Base-by-base conservation (phyloP, 2,797 vertebrate genomes). In the Eulemur mongoz region DNA sequence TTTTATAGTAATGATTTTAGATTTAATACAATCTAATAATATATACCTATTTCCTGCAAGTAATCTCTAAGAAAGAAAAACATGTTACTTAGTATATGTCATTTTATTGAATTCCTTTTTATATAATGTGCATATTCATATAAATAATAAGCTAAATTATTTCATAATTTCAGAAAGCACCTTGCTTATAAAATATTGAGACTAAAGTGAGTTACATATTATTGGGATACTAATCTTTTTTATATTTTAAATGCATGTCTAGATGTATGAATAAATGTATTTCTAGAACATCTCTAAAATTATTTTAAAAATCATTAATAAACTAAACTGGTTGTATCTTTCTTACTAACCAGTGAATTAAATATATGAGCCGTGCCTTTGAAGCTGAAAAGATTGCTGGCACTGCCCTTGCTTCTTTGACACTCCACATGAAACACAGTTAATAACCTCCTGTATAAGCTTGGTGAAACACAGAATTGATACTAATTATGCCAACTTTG, bases 401-500 rank as follows among this genome's bases (percentile, higher is more conserved):
- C 22, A 63, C 78, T 98, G 91, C 73, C 96, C 95, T 98, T 97
- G 92, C 75, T 98, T 96, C 96, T 97, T 96, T 98, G 97, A 95
- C 96, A 96, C 63, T 98, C 97, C 89, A 97, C 97, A 98, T 98
- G 98, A 98, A 98, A 98, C 93, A 95, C 70, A 97, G 97, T 97
- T 98, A 98, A 98, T 98, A 98, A 98, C 93, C 97, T 98, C 82
- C 92, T 86, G 14, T 91, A 65, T 96, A 97, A 98, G 95, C 96
- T 94, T 98, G 93, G 96, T 96, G 96, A 98, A 98, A 98, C 97
- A 97, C 82, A n/a, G 95, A 98, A 98, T 98, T 98, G 97, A 97
- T 98, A 98, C 96, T 98, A 98, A 98, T 98, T 98, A 97, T 95
- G 97, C 97, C 94, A 98, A 98, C 89, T 98, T 98, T 97, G 91